Base-by-base conservation (phyloP, 2,797 vertebrate genomes). In the Coregonus suidteri region DNA sequence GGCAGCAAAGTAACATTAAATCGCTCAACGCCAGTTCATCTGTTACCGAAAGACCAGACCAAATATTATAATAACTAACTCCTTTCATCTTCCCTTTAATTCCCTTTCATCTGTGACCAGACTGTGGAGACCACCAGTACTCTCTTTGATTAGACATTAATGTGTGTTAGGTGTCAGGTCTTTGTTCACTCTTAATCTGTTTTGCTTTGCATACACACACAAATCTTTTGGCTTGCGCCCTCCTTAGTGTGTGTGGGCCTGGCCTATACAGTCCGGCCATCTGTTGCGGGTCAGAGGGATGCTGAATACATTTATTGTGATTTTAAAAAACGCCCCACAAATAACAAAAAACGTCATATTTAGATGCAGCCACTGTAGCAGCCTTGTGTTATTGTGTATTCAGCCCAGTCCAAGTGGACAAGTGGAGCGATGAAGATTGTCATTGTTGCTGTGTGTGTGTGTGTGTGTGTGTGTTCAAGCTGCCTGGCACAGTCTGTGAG, bases 401-500 rank as follows among this genome's bases (percentile, higher is more conserved):
- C 91, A 92, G 89, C 89, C 75, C 85, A 84, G 91, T 90, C 91
- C 91, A 94, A 93, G 92, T 91, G 89, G 90, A 93, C 91, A 94
- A 93, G 92, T 91, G 89, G 90, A 93, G 93, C 90, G 88, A 94
- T 94, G 93, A 94, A 93, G 92, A 94, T 95, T 93, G 90, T 91
- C 91, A 95, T 95, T 95, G 94, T 95, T 91, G 90, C 93, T 20
- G 56, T 59, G 56, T 53, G 52, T 53, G 52, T 54, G 13, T 16
- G 15, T 54, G 52, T 54, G 88, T 54, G 52, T 54, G 14, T 56
- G 53, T 56, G 4, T 56, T 93, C 92, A 92, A 90, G 94, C 96
- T 97, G 96, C 96, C 97, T 97, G 96, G 96, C 97, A 97, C 95
- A 94, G 91, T 93, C 92, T 89, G 93, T 93, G 96, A 96, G 96